Evolutionary conservation across 1,140 invertebrate genomes (phyloP), one percentile per base, ranked within the genome.

Genomic region (Penaeus indicus): DNA sequence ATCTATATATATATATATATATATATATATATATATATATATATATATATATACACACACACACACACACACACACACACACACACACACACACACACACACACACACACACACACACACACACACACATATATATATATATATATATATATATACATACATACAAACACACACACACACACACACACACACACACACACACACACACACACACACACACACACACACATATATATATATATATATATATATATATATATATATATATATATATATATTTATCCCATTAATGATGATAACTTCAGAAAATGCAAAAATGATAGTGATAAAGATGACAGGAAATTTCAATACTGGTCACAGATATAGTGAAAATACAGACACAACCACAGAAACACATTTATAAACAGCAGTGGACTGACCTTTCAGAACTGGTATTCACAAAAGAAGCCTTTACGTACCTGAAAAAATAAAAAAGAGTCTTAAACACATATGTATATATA

Each of bases 201-300:
- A 72, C 19, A 72, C 27, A 72, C 19, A 72, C 27, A 72, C 27
- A 72, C 27, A 72, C 27, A 72, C 27, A 72, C 27, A 72, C 54
- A 80, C 54, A 80, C 54, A 80, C 54, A 80, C 54, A 80, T 80
- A 80, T 80, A 80, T 42, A 80, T 80, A 80, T 80, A 80, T 80
- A 80, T 80, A 80, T 80, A 80, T 79, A 79, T 54, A 42, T 79
- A 47, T 79, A 79, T 79, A 79, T 79, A 42, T 79, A 79, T 79
- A n/a, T 42, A 79, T 79, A 42, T 42, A 79, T 38, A 79, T 38
- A 79, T 79, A 79, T 42, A 79, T 42, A 79, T 79, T 38, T 79
- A 60, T 80, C 16, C 2, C 32, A 60, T 60, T 42, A 25, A 80
- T 60, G 21, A 42, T 4, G 38, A 42, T 8, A 42, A 4, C 38